Evolutionary conservation across 2,113 vertebrate species (phyloP).

Genomic region (Otus sunia): DNA sequence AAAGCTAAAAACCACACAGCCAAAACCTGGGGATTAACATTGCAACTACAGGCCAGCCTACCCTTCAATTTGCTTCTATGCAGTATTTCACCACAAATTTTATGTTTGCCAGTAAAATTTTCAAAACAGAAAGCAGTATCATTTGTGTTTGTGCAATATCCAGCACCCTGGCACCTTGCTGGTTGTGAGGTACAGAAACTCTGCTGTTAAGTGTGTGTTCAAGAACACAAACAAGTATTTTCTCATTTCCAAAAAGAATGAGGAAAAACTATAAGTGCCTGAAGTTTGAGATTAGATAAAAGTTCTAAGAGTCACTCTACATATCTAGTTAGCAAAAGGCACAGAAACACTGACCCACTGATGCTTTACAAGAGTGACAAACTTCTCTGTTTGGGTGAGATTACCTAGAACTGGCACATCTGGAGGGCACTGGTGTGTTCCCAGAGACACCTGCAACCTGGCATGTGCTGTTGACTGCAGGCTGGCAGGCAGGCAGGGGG

Average conservation of each 20-base stretch:
- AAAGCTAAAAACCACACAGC: neutral
- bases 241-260: neutral
- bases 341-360: neutral
- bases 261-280: neutral
- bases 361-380: neutral
- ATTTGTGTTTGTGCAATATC: neutral
- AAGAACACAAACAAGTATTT: neutral
- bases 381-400: neutral
- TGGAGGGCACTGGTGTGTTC: neutral
- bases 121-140: neutral
- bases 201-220: neutral
- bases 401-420: neutral
- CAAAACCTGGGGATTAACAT: neutral
- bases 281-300: neutral
- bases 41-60: neutral
- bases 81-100: neutral
- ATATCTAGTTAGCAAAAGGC: neutral
- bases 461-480: rapidly evolving
- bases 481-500: neutral
- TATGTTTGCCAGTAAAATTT: neutral
- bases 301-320: neutral
- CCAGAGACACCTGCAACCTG: neutral
- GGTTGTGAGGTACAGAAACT: neutral
- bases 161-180: neutral
- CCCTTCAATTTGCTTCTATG: neutral